Conservation (phyloP, 2,888 invertebrate genomes). For the Ptilodon capucinus region DNA sequence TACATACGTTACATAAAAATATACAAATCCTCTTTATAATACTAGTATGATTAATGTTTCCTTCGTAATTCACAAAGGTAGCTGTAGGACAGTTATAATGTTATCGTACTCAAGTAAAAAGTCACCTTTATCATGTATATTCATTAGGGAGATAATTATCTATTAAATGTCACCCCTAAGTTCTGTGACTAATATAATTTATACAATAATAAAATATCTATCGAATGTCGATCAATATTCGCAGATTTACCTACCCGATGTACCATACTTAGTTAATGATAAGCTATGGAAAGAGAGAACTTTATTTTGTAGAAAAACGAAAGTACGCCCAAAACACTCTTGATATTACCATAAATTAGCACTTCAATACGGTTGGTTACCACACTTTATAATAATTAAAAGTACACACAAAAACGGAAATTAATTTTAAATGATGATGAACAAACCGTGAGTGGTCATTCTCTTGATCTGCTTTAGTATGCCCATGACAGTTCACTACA, state of each 20-base stretch:
- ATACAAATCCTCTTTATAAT: too few relatives aligned
- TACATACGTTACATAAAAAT: too few relatives aligned
- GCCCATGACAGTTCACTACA: constrained; percentile 52
- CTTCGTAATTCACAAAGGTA: too few relatives aligned
- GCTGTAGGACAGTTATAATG: too few relatives aligned
- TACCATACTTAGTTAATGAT: too few relatives aligned
- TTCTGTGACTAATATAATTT: too few relatives aligned
- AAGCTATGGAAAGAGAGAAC: too few relatives aligned
- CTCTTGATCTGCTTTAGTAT: constrained; percentile 76
- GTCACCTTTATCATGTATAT: neutral
- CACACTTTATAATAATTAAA: neutral
- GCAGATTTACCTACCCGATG: too few relatives aligned
- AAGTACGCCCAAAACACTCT: neutral
- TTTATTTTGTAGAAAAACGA: neutral
- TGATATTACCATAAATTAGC: constrained; percentile 2
- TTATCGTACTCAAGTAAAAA: too few relatives aligned
- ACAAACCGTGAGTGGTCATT: constrained; percentile 68
- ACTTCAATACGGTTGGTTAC: constrained; percentile 10
- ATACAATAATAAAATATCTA: too few relatives aligned
- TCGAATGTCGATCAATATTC: too few relatives aligned
- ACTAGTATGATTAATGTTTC: too few relatives aligned
- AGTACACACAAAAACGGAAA: constrained; percentile 2
- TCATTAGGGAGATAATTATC: neutral
- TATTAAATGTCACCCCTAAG: neutral
- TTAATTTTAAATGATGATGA: constrained; percentile 12